A percentile compares a stretch with the other conserved stretches of the same genome.
These are phyloP conservation scores for Leptocoma aspasia DNA, from an alignment of 2,113 vertebrate species.

Conservation along the genomic window DNA sequence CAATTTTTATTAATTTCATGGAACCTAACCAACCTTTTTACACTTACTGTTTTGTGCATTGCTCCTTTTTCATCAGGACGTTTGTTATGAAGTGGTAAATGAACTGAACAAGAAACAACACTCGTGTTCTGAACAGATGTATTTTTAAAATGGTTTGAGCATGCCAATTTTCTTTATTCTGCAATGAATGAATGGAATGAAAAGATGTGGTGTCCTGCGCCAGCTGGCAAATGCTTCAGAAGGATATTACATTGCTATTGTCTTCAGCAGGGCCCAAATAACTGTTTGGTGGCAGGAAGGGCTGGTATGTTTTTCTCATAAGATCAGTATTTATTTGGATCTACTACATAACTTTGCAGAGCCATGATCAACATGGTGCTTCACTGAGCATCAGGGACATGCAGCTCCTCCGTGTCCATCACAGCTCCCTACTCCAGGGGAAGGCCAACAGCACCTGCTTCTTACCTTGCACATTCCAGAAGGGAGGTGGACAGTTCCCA, in stretches of 20 bases:
- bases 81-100: neutral
- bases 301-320: neutral
- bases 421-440: neutral
- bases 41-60: neutral
- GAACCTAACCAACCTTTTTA: neutral
- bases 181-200: slow-evolving; percentile 26
- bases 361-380: rapidly evolving
- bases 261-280: neutral
- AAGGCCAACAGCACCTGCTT: neutral
- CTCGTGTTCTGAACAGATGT: neutral
- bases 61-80: neutral
- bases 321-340: neutral
- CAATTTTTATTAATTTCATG: neutral
- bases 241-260: slow-evolving; percentile 44
- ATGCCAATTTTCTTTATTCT: slow-evolving; percentile 12
- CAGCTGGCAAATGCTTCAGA: slow-evolving; percentile 46
- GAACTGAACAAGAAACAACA: neutral
- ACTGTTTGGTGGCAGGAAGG: neutral
- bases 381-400: rapidly evolving
- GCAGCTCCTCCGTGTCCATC: rapidly evolving
- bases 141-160: slow-evolving; percentile 3
- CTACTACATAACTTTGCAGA: neutral
- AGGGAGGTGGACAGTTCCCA: neutral
- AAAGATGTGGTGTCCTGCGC: neutral
- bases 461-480: neutral